These are phyloP conservation scores for Morbakka virulenta DNA, from an alignment of 30 jellyfish, hydroid and myxozoan species.

Conservation along the genomic window DNA sequence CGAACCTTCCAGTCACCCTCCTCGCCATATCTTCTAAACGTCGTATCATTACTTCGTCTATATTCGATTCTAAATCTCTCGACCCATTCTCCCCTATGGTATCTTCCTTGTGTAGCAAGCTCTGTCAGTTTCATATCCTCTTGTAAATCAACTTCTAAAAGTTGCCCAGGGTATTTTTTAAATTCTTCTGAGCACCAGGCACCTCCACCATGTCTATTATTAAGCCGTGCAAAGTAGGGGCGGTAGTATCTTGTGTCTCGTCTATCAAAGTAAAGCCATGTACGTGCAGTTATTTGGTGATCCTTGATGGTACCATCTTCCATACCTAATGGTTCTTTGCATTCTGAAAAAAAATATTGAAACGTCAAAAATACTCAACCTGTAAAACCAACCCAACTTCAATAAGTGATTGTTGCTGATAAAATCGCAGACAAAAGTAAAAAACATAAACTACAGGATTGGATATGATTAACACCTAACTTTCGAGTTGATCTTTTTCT, in stretches of 20 bases:
- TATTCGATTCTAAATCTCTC: constrained; percentile 59
- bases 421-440: too few relatives aligned
- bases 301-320: constrained; percentile 69
- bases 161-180: constrained; percentile 47
- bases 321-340: constrained; percentile 81
- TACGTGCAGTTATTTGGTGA: constrained; percentile 66
- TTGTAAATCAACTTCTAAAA: constrained; percentile 65
- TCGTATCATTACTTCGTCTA: constrained; percentile 53
- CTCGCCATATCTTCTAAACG: constrained; percentile 51
- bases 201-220: constrained; percentile 61
- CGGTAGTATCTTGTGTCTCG: constrained; percentile 59
- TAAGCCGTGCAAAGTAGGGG: constrained; percentile 77
- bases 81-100: constrained; percentile 70
- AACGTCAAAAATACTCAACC: too few relatives aligned
- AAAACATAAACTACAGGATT: too few relatives aligned
- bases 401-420: too few relatives aligned
- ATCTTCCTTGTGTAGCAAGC: constrained; percentile 86
- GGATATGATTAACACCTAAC: too few relatives aligned
- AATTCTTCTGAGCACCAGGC: constrained; percentile 91
- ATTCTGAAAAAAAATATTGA: constrained; percentile 26
- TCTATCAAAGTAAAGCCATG: constrained; percentile 75
- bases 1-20: constrained; percentile 88
- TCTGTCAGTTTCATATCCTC: constrained; percentile 62
- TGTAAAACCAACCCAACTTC: too few relatives aligned
- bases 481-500: too few relatives aligned